phyloP scores from a whole-genome alignment of 2,888 invertebrate species.

The Sycophila texana region DNA sequence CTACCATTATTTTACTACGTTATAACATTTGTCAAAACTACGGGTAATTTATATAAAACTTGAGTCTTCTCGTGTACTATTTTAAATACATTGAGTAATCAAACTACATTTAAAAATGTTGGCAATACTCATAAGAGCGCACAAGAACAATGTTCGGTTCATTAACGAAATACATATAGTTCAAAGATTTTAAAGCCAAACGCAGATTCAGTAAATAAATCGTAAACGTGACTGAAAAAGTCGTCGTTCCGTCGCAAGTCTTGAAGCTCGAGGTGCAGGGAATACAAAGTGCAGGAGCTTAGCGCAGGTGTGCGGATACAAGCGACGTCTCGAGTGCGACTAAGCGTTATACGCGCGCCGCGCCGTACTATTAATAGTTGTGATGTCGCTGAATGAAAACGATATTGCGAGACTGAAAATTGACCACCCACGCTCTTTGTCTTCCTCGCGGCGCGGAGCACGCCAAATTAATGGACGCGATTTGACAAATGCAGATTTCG shows the following conservation, averaged over 20 bases:
- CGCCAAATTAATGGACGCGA: conserved; percentile 26
- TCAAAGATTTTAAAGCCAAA: no score
- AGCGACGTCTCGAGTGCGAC: not conserved
- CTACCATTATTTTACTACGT: no score
- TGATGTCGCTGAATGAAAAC: conserved; percentile 61
- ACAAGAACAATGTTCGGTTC: no score
- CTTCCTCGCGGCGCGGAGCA: conserved; percentile 10
- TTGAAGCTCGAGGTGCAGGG: not conserved
- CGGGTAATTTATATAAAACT: no score
- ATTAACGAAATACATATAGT: no score
- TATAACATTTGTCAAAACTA: no score
- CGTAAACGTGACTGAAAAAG: not conserved
- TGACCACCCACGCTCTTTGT: conserved; percentile 48
- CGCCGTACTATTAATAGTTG: conserved; percentile 64
- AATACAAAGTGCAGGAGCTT: not conserved
- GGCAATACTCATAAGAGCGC: no score
- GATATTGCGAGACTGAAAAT: conserved; percentile 58
- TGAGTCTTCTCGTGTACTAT: no score
- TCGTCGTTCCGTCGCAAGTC: not conserved
- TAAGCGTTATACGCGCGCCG: not conserved
- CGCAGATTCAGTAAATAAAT: no score
- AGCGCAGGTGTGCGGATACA: conserved; percentile 11
- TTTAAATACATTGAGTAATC: no score
- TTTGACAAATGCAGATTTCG: conserved; percentile 43
- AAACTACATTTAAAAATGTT: no score